phyloP scores from a whole-genome alignment of 1,140 invertebrate species.

The Zophobas morio region DNA sequence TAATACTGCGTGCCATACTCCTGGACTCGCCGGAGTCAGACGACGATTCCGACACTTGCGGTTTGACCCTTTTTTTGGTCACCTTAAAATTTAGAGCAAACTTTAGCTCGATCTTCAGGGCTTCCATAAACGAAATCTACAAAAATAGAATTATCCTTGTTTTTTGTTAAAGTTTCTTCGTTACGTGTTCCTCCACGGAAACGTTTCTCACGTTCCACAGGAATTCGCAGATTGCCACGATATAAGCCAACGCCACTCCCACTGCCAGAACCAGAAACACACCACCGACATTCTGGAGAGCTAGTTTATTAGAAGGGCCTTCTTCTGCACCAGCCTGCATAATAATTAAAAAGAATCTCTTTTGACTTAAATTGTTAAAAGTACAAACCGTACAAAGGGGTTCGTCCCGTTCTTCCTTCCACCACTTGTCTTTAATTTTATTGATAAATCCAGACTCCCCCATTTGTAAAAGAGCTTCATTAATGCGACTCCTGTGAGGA shows the following conservation, averaged over 20 bases:
- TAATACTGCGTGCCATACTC: conserved; percentile 22
- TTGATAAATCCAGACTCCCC: conserved; percentile 85
- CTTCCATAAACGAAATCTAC: conserved; percentile 75
- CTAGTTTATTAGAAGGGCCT: conserved; percentile 72
- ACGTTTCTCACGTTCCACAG: conserved; percentile 84
- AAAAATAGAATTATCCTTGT: conserved; percentile 37
- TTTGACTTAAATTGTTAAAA: conserved; percentile 38
- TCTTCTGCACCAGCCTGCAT: background rate
- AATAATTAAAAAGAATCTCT: background rate
- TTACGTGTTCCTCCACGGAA: conserved; percentile 81
- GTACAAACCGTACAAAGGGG: conserved; percentile 17
- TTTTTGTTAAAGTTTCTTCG: background rate
- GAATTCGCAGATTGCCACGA: conserved; percentile 83
- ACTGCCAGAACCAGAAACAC: conserved; percentile 88
- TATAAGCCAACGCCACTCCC: conserved; percentile 76
- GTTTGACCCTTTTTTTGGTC: conserved; percentile 73
- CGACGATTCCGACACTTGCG: conserved; percentile 49
- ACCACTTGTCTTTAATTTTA: conserved; percentile 88
- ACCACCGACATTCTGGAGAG: conserved; percentile 87
- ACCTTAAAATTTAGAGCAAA: conserved; percentile 76
- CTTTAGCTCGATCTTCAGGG: conserved; percentile 73
- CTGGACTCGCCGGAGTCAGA: conserved; percentile 1
- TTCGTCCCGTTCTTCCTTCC: conserved; percentile 75
- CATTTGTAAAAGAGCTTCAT: conserved; percentile 81
- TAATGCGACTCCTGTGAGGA: conserved; percentile 79